Evolutionary conservation across 2,888 invertebrate genomes (phyloP).

Genomic region (Ophion slaviceki): DNA sequence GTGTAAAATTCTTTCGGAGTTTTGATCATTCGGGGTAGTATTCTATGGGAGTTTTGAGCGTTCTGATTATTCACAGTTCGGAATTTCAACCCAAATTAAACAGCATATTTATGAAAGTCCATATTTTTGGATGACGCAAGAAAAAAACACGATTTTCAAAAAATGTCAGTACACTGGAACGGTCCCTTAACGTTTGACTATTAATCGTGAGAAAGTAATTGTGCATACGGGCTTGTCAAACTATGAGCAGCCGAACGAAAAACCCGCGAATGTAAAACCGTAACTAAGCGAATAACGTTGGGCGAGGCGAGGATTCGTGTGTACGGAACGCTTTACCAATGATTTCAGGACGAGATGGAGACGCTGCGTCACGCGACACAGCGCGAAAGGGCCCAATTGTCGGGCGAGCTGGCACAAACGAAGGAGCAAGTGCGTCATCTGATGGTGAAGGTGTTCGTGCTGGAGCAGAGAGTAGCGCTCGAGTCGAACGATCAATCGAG

Average conservation of each 20-base stretch:
- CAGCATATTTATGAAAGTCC: no score
- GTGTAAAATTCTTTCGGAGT: no score
- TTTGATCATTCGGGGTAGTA: no score
- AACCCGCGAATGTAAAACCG: not conserved
- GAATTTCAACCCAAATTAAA: no score
- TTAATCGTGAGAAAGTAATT: slow-evolving; percentile 19
- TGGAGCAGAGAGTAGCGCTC: slow-evolving; percentile 80
- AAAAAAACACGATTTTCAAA: no score
- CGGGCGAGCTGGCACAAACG: slow-evolving; percentile 89
- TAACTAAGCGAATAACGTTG: not conserved
- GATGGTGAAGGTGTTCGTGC: slow-evolving; percentile 86
- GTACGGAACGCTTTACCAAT: slow-evolving; percentile 52
- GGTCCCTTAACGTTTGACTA: slow-evolving; percentile 2
- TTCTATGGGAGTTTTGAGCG: no score
- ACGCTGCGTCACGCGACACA: slow-evolving; percentile 90
- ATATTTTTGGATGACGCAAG: no score
- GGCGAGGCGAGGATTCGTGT: slow-evolving; percentile 34
- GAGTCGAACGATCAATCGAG: slow-evolving; percentile 83
- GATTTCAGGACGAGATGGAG: slow-evolving; percentile 91
- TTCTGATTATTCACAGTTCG: no score
- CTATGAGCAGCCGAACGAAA: slow-evolving; percentile 26
- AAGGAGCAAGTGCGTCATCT: slow-evolving; percentile 91
- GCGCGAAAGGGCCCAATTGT: slow-evolving; percentile 88
- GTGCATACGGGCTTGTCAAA: slow-evolving; percentile 41
- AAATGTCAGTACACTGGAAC: no score